Conservation (phyloP, 2,888 invertebrate genomes). For the Trypoxylon attenuatum region DNA sequence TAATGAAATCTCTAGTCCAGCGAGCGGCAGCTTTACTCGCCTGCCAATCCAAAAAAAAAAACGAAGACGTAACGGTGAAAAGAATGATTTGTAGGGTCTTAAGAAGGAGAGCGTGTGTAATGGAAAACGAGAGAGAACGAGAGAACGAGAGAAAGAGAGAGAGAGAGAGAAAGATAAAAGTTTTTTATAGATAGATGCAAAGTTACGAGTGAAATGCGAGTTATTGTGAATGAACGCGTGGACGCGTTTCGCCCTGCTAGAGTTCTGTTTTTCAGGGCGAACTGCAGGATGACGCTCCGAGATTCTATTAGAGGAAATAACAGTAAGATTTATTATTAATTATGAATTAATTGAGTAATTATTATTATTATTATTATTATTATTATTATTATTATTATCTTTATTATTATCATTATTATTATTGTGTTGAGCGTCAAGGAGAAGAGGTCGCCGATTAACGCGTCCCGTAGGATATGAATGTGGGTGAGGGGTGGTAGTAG, state of each 20-base stretch:
- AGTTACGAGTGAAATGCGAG: slow-evolving; percentile 41
- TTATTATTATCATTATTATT: too few relatives aligned
- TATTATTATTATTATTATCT: slow-evolving; percentile 13
- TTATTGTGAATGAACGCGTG: slow-evolving; percentile 36
- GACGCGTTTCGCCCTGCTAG: slow-evolving; percentile 44
- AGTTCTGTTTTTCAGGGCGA: slow-evolving; percentile 7
- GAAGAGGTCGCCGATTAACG: slow-evolving; percentile 46
- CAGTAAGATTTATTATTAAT: slow-evolving; percentile 52
- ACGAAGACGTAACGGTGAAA: slow-evolving; percentile 43
- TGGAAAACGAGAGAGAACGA: slow-evolving; percentile 11
- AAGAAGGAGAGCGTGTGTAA: slow-evolving; percentile 37
- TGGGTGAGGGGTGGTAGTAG: background rate
- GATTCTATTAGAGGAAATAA: slow-evolving; percentile 44
- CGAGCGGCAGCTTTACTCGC: slow-evolving; percentile 68
- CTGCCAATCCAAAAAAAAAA: slow-evolving; percentile 71
- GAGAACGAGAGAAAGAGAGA: slow-evolving; percentile 8
- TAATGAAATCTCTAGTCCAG: slow-evolving; percentile 75
- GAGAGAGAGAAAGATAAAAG: slow-evolving; percentile 12
- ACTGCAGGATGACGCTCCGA: slow-evolving; percentile 17
- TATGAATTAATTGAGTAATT: too few relatives aligned
- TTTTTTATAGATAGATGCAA: slow-evolving; percentile 48
- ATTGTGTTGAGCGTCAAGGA: slow-evolving; percentile 58
- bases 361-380: slow-evolving; percentile 44
- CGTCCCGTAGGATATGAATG: slow-evolving; percentile 19
- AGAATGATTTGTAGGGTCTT: slow-evolving; percentile 21